These are phyloP conservation scores for Enteromius argenteus DNA, from an alignment of 2,797 vertebrate genomes.

Conservation along the genomic window DNA sequence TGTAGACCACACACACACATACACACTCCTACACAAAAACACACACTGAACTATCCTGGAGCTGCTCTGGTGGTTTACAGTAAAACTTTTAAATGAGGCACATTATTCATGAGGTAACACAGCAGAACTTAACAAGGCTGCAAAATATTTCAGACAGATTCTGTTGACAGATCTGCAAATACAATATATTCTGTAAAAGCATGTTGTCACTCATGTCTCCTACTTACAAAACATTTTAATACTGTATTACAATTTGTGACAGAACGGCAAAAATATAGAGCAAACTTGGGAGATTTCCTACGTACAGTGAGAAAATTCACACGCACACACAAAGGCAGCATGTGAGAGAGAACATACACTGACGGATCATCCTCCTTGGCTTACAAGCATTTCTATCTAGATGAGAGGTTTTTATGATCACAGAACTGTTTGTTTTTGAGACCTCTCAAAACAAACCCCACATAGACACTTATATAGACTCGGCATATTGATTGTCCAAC, in stretches of 20 bases:
- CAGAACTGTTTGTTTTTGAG: conserved; percentile 53
- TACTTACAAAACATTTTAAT: not conserved
- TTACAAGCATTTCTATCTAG: conserved; percentile 49
- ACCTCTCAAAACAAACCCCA: conserved; percentile 52
- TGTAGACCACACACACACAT: conserved; percentile 61
- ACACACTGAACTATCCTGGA: conserved; percentile 8
- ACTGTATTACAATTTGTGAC: not conserved
- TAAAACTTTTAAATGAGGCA: conserved; percentile 4
- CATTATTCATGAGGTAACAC: not conserved
- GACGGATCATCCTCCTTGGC: conserved; percentile 34
- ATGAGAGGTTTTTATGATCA: conserved; percentile 51
- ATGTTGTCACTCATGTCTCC: not conserved
- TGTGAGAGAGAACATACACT: conserved; percentile 43
- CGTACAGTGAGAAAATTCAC: conserved; percentile 42
- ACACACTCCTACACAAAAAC: conserved; percentile 42
- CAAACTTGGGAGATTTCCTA: not conserved
- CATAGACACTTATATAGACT: conserved; percentile 15
- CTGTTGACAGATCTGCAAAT: not conserved
- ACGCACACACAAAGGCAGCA: conserved; percentile 47
- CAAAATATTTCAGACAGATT: conserved; percentile 47
- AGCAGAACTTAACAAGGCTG: not conserved
- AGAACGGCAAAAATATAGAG: conserved; percentile 9
- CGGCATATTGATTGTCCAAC: conserved; percentile 37
- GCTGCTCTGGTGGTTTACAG: conserved; percentile 1
- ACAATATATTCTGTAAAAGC: not conserved